Conservation (phyloP, 2,888 invertebrate species). For the Pteria penguin region DNA sequence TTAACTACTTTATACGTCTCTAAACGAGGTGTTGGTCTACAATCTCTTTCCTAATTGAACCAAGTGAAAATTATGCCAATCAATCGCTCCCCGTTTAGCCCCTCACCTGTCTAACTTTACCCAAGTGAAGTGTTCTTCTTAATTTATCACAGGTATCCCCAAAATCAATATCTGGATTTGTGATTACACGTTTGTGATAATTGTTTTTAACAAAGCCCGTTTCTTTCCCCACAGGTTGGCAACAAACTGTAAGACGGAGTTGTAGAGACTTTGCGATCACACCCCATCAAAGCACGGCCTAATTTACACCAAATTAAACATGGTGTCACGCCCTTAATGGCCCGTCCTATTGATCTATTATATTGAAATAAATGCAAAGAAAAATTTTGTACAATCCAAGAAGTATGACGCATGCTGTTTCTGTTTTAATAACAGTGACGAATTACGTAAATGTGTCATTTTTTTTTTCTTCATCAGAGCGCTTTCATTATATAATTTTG, state of each 20-base stretch:
- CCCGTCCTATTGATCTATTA: neutral
- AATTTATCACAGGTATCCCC: neutral
- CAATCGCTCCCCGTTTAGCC: neutral
- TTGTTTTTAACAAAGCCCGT: constrained; percentile 8
- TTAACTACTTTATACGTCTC: too few species aligned
- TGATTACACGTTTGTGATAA: constrained; percentile 1
- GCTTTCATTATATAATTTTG: too few species aligned
- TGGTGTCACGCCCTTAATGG: neutral
- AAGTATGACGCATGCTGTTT: too few species aligned
- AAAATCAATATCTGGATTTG: neutral
- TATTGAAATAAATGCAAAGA: neutral
- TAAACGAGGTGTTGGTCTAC: too few species aligned
- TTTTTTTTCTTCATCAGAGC: too few species aligned
- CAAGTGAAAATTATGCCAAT: neutral
- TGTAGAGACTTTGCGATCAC: neutral
- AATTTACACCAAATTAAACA: constrained; percentile 12
- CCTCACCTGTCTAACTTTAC: neutral
- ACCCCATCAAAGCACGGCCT: neutral
- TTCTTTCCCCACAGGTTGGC: neutral
- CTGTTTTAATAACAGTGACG: too few species aligned
- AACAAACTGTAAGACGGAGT: neutral
- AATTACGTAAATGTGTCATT: too few species aligned
- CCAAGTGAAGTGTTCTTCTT: neutral
- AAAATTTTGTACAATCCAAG: too few species aligned
- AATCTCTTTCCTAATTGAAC: neutral